Evolutionary conservation across 23 tunicate species (phyloP).

Genomic region (Halocynthia roretzi): DNA sequence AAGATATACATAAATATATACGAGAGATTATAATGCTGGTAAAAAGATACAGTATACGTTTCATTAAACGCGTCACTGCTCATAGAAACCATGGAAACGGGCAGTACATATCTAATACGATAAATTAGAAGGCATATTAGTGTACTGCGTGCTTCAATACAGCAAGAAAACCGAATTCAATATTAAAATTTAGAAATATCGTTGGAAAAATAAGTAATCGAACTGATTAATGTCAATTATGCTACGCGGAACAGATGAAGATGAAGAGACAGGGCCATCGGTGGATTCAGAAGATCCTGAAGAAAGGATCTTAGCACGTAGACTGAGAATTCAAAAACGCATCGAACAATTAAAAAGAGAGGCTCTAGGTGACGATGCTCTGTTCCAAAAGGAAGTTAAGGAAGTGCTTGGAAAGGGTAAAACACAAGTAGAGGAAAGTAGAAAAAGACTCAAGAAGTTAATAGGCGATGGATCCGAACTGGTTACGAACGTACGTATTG

Average conservation of each 20-base stretch:
- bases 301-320: slow-evolving; percentile 80
- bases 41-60: too few relatives aligned
- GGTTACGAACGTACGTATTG: slow-evolving; percentile 86
- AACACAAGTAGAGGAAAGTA: slow-evolving; percentile 73
- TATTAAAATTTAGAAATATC: too few relatives aligned
- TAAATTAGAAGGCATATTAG: too few relatives aligned
- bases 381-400: slow-evolving; percentile 42
- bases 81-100: too few relatives aligned
- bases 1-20: too few relatives aligned
- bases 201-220: too few relatives aligned
- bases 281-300: slow-evolving; percentile 83
- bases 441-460: slow-evolving; percentile 58
- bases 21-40: too few relatives aligned
- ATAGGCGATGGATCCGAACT: slow-evolving; percentile 77
- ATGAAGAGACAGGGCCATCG: slow-evolving; percentile 86
- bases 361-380: slow-evolving; percentile 74
- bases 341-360: slow-evolving; percentile 82
- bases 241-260: slow-evolving; percentile 57
- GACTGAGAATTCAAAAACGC: slow-evolving; percentile 70
- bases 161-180: too few relatives aligned
- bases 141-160: too few relatives aligned
- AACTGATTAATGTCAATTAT: background rate
- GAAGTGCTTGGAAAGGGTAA: slow-evolving; percentile 74
- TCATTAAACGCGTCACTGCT: too few relatives aligned
- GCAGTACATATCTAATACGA: too few relatives aligned